A percentile compares a stretch with the other conserved stretches of the same genome.
Evolutionary conservation across 2,797 vertebrate genomes (phyloP).

Genomic region (Salmo trutta): DNA sequence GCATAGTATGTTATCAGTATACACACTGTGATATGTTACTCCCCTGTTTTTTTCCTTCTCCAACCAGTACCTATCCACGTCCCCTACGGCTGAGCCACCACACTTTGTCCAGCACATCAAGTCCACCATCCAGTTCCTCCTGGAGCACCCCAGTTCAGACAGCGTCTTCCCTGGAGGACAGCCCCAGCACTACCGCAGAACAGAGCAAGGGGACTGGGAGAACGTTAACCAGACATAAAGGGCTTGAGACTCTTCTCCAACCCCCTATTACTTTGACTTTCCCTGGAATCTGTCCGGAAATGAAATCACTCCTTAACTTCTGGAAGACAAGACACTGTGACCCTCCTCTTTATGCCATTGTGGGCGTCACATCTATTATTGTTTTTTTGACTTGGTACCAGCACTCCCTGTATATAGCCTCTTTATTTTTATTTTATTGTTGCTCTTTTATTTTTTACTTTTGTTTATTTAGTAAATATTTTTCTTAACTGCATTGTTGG

Average conservation of each 20-base stretch:
- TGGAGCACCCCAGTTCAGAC: constrained; percentile 82
- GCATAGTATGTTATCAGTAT: neutral
- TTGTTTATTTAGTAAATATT: constrained; percentile 19
- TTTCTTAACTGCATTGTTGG: neutral
- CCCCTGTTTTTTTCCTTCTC: constrained; percentile 10
- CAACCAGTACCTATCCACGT: constrained; percentile 90
- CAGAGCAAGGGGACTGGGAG: constrained; percentile 84
- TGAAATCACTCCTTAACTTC: constrained; percentile 34
- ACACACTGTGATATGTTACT: neutral
- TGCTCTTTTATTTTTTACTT: neutral
- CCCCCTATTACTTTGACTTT: constrained; percentile 14
- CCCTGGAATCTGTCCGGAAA: constrained; percentile 13
- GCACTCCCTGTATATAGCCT: too few species aligned
- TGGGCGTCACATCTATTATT: neutral
- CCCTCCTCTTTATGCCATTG: constrained; percentile 12
- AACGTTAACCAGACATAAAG: constrained; percentile 51
- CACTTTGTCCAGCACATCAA: constrained; percentile 92
- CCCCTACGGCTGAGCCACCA: constrained; percentile 89
- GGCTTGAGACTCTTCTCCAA: neutral
- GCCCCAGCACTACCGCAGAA: constrained; percentile 87
- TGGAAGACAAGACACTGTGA: constrained; percentile 55
- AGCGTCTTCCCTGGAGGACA: constrained; percentile 85
- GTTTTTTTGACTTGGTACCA: constrained; percentile 9
- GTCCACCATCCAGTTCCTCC: constrained; percentile 87
- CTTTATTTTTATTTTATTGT: too few species aligned